Conservation (phyloP, 2,888 invertebrate genomes). For the Amblyteles armatorius region DNA sequence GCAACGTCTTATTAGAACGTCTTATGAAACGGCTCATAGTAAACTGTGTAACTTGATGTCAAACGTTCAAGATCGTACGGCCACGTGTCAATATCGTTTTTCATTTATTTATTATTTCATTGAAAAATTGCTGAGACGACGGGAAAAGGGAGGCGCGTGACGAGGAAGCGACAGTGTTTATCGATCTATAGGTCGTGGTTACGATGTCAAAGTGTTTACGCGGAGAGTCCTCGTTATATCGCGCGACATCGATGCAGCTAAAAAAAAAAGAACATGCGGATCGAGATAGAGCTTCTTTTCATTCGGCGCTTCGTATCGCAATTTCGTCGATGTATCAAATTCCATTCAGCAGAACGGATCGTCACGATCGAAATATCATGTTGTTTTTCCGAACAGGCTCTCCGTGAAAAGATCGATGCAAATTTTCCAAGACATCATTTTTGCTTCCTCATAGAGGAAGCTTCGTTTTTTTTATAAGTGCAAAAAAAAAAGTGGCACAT, state of each 20-base stretch:
- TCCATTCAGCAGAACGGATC: too few species aligned
- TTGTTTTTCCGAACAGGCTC: too few species aligned
- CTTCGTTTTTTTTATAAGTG: too few species aligned
- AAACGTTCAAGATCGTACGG: conserved; percentile 71
- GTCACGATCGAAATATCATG: too few species aligned
- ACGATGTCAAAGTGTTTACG: conserved; percentile 7
- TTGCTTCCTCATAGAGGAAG: too few species aligned
- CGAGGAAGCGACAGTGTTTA: not conserved
- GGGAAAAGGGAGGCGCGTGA: not conserved
- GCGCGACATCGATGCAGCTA: not conserved
- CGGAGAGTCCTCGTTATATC: not conserved
- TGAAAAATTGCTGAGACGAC: not conserved
- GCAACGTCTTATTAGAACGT: not conserved
- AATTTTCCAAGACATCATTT: too few species aligned
- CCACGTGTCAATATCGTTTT: not conserved
- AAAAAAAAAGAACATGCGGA: not conserved
- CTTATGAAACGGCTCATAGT: conserved; percentile 38
- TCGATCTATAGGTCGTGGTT: not conserved
- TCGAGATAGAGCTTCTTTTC: too few species aligned
- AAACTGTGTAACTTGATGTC: conserved; percentile 66
- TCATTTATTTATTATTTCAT: not conserved
- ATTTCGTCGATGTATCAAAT: too few species aligned
- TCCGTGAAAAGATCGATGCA: too few species aligned
- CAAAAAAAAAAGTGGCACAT: not conserved
- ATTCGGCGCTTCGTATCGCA: too few species aligned